These are phyloP conservation scores for Lepas anatifera DNA, from an alignment of 2,888 invertebrate species.

Conservation along the genomic window DNA sequence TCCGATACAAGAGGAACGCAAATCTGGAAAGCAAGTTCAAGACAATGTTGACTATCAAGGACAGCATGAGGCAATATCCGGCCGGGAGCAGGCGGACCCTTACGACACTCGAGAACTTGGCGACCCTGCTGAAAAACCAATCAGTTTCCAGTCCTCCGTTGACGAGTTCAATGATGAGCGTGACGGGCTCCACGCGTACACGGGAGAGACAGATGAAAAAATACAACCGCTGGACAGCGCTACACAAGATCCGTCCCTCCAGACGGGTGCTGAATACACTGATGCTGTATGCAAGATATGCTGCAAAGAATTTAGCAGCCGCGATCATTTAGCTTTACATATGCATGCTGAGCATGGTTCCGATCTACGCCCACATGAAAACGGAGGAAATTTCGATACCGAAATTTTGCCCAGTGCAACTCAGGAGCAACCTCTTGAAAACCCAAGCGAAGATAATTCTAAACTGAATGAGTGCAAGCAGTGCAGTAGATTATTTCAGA, in stretches of 20 bases:
- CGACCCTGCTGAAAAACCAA: no score
- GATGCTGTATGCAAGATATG: conserved; percentile 53
- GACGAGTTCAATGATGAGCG: no score
- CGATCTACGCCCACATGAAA: conserved; percentile 29
- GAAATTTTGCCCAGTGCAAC: conserved; percentile 27
- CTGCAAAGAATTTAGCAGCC: conserved; percentile 57
- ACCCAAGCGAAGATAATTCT: not conserved
- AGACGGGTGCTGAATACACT: conserved; percentile 52
- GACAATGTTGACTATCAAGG: no score
- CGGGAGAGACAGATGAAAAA: no score
- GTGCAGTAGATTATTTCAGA: conserved; percentile 34
- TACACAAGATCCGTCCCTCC: conserved; percentile 56
- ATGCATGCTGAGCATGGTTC: conserved; percentile 88
- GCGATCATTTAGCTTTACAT: conserved; percentile 67
- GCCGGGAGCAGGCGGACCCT: no score
- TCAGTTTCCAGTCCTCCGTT: no score
- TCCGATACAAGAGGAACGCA: no score
- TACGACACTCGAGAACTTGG: conserved; percentile 22
- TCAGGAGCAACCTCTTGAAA: conserved; percentile 11
- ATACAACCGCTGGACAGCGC: conserved; percentile 35
- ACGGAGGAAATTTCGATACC: conserved; percentile 26
- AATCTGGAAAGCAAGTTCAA: no score
- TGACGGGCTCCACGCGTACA: no score
- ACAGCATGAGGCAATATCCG: no score
- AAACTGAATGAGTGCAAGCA: conserved; percentile 33